Conservation (phyloP, 2,888 invertebrate genomes). For the Rapana venosa region DNA sequence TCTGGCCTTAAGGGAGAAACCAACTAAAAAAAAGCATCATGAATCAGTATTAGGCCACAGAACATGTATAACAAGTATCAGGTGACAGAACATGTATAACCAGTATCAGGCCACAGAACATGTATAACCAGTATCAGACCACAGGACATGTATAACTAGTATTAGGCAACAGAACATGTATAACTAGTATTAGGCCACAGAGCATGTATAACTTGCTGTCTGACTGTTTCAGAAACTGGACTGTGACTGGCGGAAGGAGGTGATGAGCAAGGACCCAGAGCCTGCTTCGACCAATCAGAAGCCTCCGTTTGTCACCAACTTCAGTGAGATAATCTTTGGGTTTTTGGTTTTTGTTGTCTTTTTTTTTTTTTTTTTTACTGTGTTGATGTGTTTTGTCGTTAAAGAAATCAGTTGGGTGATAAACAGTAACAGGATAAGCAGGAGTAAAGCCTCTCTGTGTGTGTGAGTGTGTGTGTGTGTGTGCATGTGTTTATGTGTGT, state of each 20-base stretch:
- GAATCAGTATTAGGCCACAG: too few relatives aligned
- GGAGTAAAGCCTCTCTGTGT: too few relatives aligned
- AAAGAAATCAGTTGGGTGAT: background rate
- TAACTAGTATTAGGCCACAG: too few relatives aligned
- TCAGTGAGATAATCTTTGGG: background rate
- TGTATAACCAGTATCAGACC: too few relatives aligned
- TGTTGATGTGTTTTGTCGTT: background rate
- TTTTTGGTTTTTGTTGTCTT: background rate
- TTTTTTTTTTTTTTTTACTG: background rate
- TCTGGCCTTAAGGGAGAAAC: too few relatives aligned
- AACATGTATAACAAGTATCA: too few relatives aligned
- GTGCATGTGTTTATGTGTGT: background rate
- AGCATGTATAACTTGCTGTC: background rate
- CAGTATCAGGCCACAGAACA: too few relatives aligned
- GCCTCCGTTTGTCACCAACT: slow-evolving; percentile 27
- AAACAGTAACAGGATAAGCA: background rate
- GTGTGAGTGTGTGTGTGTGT: background rate
- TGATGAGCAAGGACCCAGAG: slow-evolving; percentile 6
- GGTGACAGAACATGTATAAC: too few relatives aligned
- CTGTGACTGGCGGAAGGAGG: slow-evolving; percentile 60
- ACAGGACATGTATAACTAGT: too few relatives aligned
- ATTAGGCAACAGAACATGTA: too few relatives aligned
- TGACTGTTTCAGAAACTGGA: slow-evolving; percentile 58
- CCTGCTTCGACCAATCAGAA: slow-evolving; percentile 25
- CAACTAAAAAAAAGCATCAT: too few relatives aligned